Evolutionary conservation across 2,113 vertebrate species (phyloP).

Genomic region (Dascyllus trimaculatus): DNA sequence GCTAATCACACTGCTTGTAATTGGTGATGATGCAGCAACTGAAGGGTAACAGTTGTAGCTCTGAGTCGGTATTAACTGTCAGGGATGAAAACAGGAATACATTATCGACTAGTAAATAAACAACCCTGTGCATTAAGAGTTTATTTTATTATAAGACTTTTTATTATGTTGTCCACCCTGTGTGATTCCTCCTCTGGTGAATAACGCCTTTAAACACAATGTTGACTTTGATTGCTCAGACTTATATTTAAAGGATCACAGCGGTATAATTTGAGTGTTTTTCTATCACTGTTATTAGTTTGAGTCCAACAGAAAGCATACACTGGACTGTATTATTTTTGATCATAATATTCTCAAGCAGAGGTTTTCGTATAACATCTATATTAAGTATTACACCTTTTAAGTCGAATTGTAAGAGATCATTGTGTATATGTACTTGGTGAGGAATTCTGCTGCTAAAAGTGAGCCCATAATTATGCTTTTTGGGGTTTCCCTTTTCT

Average conservation of each 20-base stretch:
- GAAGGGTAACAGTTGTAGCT: background rate
- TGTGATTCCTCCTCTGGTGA: background rate
- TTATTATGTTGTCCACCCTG: background rate
- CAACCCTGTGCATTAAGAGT: background rate
- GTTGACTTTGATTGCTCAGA: background rate
- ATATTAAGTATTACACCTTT: too few relatives aligned
- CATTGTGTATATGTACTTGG: too few relatives aligned
- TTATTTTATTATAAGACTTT: background rate
- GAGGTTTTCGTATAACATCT: too few relatives aligned
- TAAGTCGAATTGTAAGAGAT: too few relatives aligned
- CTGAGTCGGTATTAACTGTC: background rate
- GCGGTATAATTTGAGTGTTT: constrained; percentile 2
- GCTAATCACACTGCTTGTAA: constrained; percentile 24
- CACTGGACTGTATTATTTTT: background rate
- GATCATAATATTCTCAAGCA: too few relatives aligned
- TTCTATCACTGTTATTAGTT: constrained; percentile 23
- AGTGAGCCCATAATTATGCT: too few relatives aligned
- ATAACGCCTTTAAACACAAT: background rate
- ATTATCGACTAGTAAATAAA: background rate
- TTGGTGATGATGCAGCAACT: constrained; percentile 10
- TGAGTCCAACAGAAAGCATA: background rate
- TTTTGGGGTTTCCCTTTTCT: too few relatives aligned
- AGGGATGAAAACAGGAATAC: background rate
- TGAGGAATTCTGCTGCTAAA: too few relatives aligned
- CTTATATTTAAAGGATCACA: constrained; percentile 23